These are phyloP conservation scores for Oenanthe oenanthe DNA, from an alignment of 2,113 vertebrate genomes.

Conservation along the genomic window DNA sequence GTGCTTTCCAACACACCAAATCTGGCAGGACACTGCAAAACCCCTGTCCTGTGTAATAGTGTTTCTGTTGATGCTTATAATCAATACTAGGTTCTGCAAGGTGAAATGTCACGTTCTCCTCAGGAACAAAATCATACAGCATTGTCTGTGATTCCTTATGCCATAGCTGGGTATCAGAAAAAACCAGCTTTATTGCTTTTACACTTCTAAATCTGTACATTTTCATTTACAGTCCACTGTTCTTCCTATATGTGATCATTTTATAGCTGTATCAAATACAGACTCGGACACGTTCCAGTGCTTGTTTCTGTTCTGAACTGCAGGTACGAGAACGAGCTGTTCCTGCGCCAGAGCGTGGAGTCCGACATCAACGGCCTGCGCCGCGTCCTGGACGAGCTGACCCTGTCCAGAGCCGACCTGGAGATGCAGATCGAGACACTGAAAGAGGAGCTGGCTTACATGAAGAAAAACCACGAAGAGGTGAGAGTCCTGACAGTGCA, in stretches of 20 bases:
- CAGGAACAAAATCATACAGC: neutral
- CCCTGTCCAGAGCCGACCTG: conserved; percentile 73
- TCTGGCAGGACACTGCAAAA: neutral
- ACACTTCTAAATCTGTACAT: neutral
- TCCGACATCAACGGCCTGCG: conserved; percentile 78
- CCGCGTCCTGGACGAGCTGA: conserved; percentile 79
- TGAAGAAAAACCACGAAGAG: conserved; percentile 97
- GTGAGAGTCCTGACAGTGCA: conserved; percentile 67
- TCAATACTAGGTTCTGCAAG: neutral
- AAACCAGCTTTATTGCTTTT: neutral
- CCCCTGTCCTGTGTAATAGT: neutral
- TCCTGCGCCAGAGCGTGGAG: conserved; percentile 76
- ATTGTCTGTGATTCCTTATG: neutral
- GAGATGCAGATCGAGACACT: conserved; percentile 83
- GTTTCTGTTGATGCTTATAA: neutral
- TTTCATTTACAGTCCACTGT: neutral
- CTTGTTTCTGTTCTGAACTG: neutral
- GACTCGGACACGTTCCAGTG: fast-evolving
- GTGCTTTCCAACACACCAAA: neutral
- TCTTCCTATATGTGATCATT: neutral
- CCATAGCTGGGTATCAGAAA: neutral
- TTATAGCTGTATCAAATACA: neutral
- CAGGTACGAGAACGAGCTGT: conserved; percentile 79
- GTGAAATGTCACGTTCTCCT: neutral
- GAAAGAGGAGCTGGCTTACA: conserved; percentile 91